Evolutionary conservation across 2,888 invertebrate species (phyloP).

Genomic region (Petrophora chlorosata): DNA sequence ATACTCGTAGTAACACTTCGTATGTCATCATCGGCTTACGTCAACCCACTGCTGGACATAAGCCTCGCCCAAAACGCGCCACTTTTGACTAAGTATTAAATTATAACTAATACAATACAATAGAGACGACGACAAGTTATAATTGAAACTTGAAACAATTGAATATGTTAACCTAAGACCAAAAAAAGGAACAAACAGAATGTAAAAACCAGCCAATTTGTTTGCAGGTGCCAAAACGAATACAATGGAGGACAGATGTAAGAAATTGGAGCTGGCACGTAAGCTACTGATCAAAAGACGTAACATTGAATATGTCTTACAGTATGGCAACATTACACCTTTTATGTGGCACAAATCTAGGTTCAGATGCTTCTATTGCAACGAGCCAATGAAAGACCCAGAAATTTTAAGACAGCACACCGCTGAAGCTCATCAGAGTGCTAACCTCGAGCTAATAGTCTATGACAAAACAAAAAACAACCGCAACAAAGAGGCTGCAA

Average conservation of each 20-base stretch:
- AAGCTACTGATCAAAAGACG: slow-evolving; percentile 68
- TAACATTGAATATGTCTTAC: slow-evolving; percentile 73
- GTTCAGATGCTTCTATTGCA: slow-evolving; percentile 73
- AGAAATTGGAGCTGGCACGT: slow-evolving; percentile 68
- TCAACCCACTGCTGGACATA: too few relatives aligned
- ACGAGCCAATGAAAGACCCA: slow-evolving; percentile 69
- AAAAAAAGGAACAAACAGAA: slow-evolving; percentile 7
- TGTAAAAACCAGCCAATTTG: slow-evolving; percentile 58
- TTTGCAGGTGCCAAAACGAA: slow-evolving; percentile 74
- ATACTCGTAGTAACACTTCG: too few relatives aligned
- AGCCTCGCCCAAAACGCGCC: too few relatives aligned
- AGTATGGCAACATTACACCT: slow-evolving; percentile 73
- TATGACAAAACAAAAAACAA: slow-evolving; percentile 72
- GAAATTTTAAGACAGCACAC: slow-evolving; percentile 63
- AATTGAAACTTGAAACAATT: too few relatives aligned
- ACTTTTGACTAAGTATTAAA: too few relatives aligned
- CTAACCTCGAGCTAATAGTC: slow-evolving; percentile 67
- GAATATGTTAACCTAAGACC: neutral
- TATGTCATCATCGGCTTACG: too few relatives aligned
- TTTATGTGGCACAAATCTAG: slow-evolving; percentile 76
- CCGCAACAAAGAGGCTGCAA: slow-evolving; percentile 72
- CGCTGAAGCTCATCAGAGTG: slow-evolving; percentile 55
- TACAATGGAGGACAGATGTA: slow-evolving; percentile 67
- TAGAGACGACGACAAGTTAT: too few relatives aligned
- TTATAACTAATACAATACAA: too few relatives aligned